These are phyloP conservation scores for Tipula vernalis DNA, from an alignment of 2,888 invertebrate genomes.

Conservation along the genomic window DNA sequence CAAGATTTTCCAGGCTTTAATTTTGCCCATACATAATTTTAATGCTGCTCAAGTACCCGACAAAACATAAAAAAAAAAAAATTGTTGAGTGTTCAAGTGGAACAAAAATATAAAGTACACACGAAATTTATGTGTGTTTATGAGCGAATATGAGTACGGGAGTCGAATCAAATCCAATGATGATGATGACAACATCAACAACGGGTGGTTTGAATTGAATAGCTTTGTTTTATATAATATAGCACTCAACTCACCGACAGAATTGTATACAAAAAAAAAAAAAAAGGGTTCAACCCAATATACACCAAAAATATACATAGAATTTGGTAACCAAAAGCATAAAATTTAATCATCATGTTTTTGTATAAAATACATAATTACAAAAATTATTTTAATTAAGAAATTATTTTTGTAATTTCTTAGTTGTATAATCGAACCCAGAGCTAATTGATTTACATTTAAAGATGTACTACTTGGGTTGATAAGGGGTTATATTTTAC, in stretches of 20 bases:
- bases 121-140: not conserved
- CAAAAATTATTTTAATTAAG: not conserved
- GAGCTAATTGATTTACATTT: not conserved
- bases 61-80: not conserved
- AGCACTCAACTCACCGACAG: not conserved
- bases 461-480: not conserved
- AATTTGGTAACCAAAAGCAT: not conserved
- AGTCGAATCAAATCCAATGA: not conserved
- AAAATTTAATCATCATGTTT: not conserved
- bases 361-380: not conserved
- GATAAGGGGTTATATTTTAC: not conserved
- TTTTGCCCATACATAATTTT: not conserved
- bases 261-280: not conserved
- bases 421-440: not conserved
- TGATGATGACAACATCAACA: not conserved
- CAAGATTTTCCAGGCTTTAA: not conserved
- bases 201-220: not conserved
- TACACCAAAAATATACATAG: not conserved
- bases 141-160: not conserved
- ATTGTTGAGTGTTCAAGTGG: not conserved
- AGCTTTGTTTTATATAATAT: not conserved
- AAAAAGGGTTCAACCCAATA: not conserved
- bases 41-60: not conserved
- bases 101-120: not conserved
- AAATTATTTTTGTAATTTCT: not conserved